Percentiles rank a stretch among this genome's conserved stretches.
Evolutionary conservation across 1,140 invertebrate genomes (phyloP).

Genomic region (Plutomurus gul): DNA sequence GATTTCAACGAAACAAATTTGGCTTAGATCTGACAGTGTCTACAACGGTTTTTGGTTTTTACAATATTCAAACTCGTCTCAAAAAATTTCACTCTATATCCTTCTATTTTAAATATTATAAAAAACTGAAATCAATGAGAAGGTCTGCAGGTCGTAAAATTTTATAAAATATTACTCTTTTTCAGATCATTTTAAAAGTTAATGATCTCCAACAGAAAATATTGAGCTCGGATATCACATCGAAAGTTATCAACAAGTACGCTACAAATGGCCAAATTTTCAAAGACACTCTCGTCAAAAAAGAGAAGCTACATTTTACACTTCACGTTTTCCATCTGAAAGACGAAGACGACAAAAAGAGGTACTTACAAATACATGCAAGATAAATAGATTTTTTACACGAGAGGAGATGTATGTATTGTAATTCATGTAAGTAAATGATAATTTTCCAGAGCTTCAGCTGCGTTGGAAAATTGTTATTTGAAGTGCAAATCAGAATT

Average conservation of each 20-base stretch:
- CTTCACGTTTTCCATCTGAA: slow-evolving; percentile 38
- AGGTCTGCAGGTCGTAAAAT: too few species aligned
- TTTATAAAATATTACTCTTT: neutral
- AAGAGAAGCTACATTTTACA: slow-evolving; percentile 41
- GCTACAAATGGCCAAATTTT: slow-evolving; percentile 26
- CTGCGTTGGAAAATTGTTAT: slow-evolving; percentile 11
- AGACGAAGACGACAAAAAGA: slow-evolving; percentile 11
- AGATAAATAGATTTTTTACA: too few species aligned
- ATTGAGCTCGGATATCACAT: neutral
- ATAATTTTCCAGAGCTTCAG: slow-evolving; percentile 19
- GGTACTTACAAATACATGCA: neutral
- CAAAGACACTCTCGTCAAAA: slow-evolving; percentile 37
- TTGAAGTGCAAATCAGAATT: slow-evolving; percentile 17
- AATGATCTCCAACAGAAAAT: neutral
- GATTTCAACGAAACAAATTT: too few species aligned
- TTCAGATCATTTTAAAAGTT: neutral
- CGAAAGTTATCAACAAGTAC: slow-evolving; percentile 2
- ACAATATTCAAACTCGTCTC: too few species aligned
- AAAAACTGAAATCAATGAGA: too few species aligned
- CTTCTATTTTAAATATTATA: too few species aligned
- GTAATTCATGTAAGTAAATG: too few species aligned
- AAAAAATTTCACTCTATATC: too few species aligned
- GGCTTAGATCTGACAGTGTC: too few species aligned
- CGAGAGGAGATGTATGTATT: too few species aligned
- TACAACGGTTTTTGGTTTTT: too few species aligned